A percentile compares a stretch with the other conserved stretches of the same genome.
phyloP scores from a whole-genome alignment of 2,888 invertebrate genomes.

The Gari tellinella region DNA sequence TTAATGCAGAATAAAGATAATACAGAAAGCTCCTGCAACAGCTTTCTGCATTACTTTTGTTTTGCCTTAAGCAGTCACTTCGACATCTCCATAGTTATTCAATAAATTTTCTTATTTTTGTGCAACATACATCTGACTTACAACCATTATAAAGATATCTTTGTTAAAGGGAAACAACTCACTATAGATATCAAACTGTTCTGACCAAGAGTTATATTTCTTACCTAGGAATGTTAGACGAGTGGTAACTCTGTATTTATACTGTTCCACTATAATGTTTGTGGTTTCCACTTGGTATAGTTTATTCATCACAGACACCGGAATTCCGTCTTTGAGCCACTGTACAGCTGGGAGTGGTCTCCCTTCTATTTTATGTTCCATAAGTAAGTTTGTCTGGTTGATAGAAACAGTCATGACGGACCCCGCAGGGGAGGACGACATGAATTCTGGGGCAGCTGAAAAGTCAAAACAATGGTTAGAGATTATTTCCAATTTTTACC shows the following conservation, averaged over 20 bases:
- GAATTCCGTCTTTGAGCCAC: conserved; percentile 75
- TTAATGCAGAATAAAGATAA: no score
- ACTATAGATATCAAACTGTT: no score
- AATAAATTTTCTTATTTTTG: no score
- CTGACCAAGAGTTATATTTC: conserved; percentile 1
- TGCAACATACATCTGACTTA: no score
- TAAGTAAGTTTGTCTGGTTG: conserved; percentile 57
- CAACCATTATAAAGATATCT: no score
- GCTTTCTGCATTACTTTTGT: no score
- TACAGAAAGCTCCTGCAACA: no score
- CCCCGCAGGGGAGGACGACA: conserved; percentile 39
- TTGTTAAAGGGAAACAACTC: no score
- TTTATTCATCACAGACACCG: conserved; percentile 55
- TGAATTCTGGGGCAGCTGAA: conserved; percentile 69
- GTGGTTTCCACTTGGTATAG: conserved; percentile 63
- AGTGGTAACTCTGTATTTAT: conserved; percentile 66
- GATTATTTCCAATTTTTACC: no score
- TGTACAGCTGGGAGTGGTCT: conserved; percentile 70
- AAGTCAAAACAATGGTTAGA: conserved; percentile 1
- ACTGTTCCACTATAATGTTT: conserved; percentile 44
- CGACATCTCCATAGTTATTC: no score
- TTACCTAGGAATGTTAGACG: conserved; percentile 69
- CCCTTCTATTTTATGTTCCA: conserved; percentile 73
- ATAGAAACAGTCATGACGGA: conserved; percentile 59
- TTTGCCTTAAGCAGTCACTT: no score